Conservation (phyloP, 2,797 vertebrate genomes). For the Hypotaenidia philippensis region DNA sequence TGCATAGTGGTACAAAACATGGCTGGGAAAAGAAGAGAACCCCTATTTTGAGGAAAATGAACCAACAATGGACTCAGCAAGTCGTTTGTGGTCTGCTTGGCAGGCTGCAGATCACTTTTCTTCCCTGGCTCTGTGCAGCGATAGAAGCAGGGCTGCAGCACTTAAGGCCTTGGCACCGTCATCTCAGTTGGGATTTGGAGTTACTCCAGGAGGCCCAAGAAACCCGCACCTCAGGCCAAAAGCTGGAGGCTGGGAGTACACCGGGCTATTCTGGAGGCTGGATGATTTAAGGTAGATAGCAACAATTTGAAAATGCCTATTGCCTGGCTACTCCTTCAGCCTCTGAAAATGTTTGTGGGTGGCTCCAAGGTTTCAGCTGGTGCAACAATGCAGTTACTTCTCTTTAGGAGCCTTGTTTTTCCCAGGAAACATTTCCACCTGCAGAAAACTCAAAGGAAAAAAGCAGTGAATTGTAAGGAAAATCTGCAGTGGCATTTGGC, state of each 20-base stretch:
- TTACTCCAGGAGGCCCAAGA: slow-evolving; percentile 47
- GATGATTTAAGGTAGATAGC: slow-evolving; percentile 65
- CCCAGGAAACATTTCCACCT: neutral
- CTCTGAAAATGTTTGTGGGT: neutral
- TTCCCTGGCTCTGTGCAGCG: neutral
- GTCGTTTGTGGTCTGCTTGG: slow-evolving; percentile 15
- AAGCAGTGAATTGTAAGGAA: neutral
- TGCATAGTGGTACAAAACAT: accelerated
- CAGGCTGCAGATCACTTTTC: slow-evolving; percentile 4
- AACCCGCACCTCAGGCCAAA: slow-evolving; percentile 38
- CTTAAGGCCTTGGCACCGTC: slow-evolving; percentile 54
- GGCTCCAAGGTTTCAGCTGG: neutral
- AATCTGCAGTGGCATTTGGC: neutral
- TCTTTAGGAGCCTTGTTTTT: neutral
- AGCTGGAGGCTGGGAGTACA: slow-evolving; percentile 13
- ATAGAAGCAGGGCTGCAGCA: slow-evolving; percentile 52
- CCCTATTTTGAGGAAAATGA: neutral
- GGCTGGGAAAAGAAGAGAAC: slow-evolving; percentile 2
- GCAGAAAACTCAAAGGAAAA: neutral
- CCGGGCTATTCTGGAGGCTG: neutral
- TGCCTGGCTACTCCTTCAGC: slow-evolving; percentile 10
- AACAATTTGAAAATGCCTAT: neutral
- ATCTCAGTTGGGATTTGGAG: neutral
- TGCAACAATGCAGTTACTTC: neutral
- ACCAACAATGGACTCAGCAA: slow-evolving; percentile 23